Percentiles rank a stretch among this genome's conserved stretches.
phyloP scores from a whole-genome alignment of 2,113 vertebrate genomes.

The Amia ocellicauda region DNA sequence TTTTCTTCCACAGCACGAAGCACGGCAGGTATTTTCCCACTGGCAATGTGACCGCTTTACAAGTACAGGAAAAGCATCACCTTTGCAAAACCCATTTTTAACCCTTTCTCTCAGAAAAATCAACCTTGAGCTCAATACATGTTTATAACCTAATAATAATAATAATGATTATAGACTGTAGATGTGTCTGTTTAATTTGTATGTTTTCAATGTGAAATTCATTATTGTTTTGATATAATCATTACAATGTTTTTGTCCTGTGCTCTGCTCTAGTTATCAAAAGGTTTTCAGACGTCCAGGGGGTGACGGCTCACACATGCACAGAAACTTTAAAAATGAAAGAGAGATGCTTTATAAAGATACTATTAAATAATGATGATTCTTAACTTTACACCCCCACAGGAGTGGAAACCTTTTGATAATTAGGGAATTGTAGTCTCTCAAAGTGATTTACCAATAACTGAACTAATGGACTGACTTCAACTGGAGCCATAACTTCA shows the following conservation, averaged over 20 bases:
- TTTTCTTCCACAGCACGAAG: background rate
- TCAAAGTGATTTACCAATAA: conserved; percentile 1
- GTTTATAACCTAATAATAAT: conserved; percentile 13
- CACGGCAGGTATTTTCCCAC: background rate
- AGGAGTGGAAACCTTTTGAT: background rate
- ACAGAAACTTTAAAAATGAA: too few species aligned
- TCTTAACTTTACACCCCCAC: background rate
- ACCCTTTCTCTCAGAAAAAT: conserved; percentile 3
- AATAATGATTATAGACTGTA: conserved; percentile 1
- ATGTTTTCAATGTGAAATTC: background rate
- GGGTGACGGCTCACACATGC: background rate
- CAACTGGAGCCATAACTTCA: conserved; percentile 6
- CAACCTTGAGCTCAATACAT: background rate
- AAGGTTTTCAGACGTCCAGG: background rate
- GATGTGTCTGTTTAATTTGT: background rate
- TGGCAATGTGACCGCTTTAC: background rate
- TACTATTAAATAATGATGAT: too few species aligned
- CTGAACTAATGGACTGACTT: conserved; percentile 32
- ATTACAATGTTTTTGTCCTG: conserved; percentile 5
- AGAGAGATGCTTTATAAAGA: too few species aligned
- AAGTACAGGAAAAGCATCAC: too few species aligned
- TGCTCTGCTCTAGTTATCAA: background rate
- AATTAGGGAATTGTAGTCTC: background rate
- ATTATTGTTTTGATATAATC: conserved; percentile 1
- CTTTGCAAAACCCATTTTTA: too few species aligned